Evolutionary conservation across 2,113 vertebrate genomes (phyloP).

Genomic region (Tinamus guttatus): DNA sequence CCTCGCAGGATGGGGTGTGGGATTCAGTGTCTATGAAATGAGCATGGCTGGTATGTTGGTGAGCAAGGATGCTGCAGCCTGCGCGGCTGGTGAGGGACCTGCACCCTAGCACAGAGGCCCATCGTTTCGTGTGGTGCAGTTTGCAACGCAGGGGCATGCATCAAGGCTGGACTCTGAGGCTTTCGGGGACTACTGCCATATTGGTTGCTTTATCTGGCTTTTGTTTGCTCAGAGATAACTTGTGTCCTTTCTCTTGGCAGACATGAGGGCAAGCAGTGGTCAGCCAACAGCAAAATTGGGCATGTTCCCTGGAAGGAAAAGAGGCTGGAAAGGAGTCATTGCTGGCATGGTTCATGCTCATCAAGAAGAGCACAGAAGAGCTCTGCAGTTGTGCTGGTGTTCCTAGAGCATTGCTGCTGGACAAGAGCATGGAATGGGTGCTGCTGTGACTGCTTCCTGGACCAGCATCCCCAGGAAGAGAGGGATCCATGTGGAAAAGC

Average conservation of each 20-base stretch:
- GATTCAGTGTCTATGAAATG: neutral
- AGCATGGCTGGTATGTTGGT: neutral
- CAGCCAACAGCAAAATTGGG: neutral
- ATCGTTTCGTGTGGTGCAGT: neutral
- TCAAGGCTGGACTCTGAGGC: neutral
- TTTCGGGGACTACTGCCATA: neutral
- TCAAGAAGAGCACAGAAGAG: neutral
- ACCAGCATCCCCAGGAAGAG: fast-evolving
- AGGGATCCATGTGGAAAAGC: neutral
- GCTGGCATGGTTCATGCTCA: neutral
- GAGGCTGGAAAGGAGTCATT: neutral
- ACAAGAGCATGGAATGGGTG: neutral
- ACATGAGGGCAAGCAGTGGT: neutral
- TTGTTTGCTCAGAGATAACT: neutral
- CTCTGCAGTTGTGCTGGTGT: fast-evolving
- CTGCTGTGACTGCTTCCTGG: fast-evolving
- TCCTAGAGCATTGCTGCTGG: too few species aligned
- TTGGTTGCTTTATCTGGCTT: neutral
- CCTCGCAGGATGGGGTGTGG: neutral
- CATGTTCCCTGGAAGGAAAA: neutral
- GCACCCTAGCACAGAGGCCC: fast-evolving
- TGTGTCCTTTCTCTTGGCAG: neutral
- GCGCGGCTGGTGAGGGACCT: neutral
- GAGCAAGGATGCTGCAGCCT: neutral
- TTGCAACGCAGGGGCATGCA: neutral